Conservation (phyloP, 2,888 invertebrate genomes). For the Calephelis perditalis region DNA sequence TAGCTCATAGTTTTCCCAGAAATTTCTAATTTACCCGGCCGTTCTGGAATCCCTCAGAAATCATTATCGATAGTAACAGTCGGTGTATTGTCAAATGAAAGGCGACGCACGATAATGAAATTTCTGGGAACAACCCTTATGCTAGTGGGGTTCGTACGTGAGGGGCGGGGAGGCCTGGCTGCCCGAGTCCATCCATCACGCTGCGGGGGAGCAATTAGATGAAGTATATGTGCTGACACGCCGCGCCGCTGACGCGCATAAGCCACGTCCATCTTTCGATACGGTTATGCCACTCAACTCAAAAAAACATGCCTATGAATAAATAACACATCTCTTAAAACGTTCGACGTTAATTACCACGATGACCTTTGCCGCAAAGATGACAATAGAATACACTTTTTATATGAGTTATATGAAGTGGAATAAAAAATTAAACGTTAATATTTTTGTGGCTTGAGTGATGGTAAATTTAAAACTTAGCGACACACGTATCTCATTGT, state of each 20-base stretch:
- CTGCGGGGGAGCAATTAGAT: constrained; percentile 56
- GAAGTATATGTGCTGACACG: constrained; percentile 73
- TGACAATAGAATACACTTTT: constrained; percentile 2
- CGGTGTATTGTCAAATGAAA: constrained; percentile 56
- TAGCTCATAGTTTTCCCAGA: background rate
- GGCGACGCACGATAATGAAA: constrained; percentile 63
- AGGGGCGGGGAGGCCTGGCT: constrained; percentile 34
- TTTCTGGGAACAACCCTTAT: constrained; percentile 75
- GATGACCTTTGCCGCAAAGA: constrained; percentile 8
- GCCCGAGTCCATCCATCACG: constrained; percentile 62
- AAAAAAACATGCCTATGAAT: constrained; percentile 15
- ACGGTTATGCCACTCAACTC: constrained; percentile 28
- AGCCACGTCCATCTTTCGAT: constrained; percentile 30
- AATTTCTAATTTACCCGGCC: constrained; percentile 26
- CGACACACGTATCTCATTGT: background rate
- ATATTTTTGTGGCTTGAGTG: background rate
- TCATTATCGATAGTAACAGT: constrained; percentile 41
- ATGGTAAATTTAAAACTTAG: background rate
- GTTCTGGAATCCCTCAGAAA: constrained; percentile 40
- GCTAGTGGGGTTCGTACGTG: constrained; percentile 43
- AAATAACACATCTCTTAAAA: constrained; percentile 9
- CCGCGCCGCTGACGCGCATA: constrained; percentile 44
- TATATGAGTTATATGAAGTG: no score
- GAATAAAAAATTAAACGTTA: no score
- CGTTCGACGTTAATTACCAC: constrained; percentile 6